These are phyloP conservation scores for Tenthredo notha DNA, from an alignment of 2,888 invertebrate species.

Conservation along the genomic window DNA sequence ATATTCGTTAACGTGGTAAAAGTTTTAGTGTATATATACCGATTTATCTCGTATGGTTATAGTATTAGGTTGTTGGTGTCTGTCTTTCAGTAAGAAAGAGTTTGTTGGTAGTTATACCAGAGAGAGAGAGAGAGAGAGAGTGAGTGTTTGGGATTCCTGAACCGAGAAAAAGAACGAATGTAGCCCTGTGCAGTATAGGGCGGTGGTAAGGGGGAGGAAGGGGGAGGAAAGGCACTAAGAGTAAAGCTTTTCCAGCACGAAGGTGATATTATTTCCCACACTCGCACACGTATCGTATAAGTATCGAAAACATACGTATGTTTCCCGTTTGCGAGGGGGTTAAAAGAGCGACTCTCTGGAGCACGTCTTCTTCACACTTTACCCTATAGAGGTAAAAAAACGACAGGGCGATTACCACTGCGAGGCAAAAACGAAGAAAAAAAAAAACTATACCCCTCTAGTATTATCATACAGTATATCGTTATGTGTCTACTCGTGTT, in stretches of 20 bases:
- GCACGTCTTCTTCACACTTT: slow-evolving; percentile 39
- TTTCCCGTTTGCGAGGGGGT: neutral
- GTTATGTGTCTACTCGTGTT: neutral
- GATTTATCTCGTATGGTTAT: neutral
- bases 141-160: slow-evolving; percentile 36
- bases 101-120: neutral
- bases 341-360: slow-evolving; percentile 3
- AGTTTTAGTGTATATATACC: neutral
- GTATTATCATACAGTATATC: slow-evolving; percentile 27
- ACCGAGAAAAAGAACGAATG: neutral
- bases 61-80: neutral
- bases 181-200: neutral
- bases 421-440: neutral
- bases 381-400: slow-evolving; percentile 10
- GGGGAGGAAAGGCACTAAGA: neutral
- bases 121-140: no score
- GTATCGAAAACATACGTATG: neutral
- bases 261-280: neutral
- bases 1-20: neutral
- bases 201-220: no score
- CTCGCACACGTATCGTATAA: neutral
- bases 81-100: neutral
- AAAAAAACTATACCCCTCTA: neutral
- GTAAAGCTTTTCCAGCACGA: neutral
- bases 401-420: neutral